phyloP scores from a whole-genome alignment of 2,888 invertebrate genomes.

The Caenorhabditis sp. region DNA sequence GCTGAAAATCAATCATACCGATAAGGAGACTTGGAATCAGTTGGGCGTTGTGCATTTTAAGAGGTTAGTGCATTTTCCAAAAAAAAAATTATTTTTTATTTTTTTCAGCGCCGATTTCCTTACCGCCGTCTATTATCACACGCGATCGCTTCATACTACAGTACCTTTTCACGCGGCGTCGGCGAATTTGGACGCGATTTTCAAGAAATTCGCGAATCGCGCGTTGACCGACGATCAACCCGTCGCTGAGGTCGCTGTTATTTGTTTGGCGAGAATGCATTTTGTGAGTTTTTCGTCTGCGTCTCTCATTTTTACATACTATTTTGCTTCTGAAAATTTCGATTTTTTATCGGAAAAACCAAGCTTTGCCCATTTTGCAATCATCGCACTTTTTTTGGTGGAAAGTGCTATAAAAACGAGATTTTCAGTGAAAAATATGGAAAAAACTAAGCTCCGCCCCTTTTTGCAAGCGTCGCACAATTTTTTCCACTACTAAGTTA shows the following conservation, averaged over 20 bases:
- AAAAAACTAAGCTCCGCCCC: too few species aligned
- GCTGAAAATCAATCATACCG: slow-evolving; percentile 26
- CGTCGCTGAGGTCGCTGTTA: slow-evolving; percentile 11
- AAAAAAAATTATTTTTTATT: not conserved
- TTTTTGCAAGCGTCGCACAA: too few species aligned
- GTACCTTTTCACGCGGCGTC: slow-evolving; percentile 29
- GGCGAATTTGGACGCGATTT: slow-evolving; percentile 33
- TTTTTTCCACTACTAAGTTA: slow-evolving; percentile 1
- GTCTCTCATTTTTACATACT: too few species aligned
- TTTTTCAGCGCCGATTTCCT: slow-evolving; percentile 29
- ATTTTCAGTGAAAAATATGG: too few species aligned
- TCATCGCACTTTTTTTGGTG: too few species aligned
- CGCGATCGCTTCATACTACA: slow-evolving; percentile 39
- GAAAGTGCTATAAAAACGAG: too few species aligned
- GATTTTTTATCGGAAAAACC: too few species aligned
- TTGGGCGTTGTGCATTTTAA: slow-evolving; percentile 18
- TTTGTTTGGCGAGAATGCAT: slow-evolving; percentile 29
- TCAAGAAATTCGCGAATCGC: slow-evolving; percentile 45
- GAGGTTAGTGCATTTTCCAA: too few species aligned
- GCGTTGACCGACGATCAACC: slow-evolving; percentile 4
- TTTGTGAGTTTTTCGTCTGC: slow-evolving; percentile 38
- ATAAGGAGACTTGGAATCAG: slow-evolving; percentile 51
- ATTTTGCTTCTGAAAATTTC: too few species aligned
- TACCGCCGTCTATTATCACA: slow-evolving; percentile 39
- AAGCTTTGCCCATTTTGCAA: too few species aligned